phyloP scores from a whole-genome alignment of 2,888 invertebrate species.

The Acronicta psi region DNA sequence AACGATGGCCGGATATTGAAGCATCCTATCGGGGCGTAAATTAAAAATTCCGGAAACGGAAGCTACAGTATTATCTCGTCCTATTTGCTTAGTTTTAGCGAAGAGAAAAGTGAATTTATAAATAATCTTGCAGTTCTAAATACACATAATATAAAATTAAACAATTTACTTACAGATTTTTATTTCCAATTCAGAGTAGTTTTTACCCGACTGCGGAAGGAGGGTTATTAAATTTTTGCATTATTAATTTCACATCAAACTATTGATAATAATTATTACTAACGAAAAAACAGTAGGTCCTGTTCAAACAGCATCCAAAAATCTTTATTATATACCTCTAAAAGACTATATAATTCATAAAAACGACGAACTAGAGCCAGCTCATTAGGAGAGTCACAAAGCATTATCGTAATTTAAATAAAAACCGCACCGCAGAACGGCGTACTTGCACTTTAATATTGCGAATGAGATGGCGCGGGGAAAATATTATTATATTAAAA shows the following conservation, averaged over 20 bases:
- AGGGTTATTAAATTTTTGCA: too few relatives aligned
- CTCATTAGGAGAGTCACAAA: slow-evolving; percentile 48
- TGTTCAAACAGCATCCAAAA: slow-evolving; percentile 1
- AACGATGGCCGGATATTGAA: slow-evolving; percentile 72
- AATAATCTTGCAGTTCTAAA: slow-evolving; percentile 10
- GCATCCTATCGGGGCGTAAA: slow-evolving; percentile 67
- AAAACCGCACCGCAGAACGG: slow-evolving; percentile 45
- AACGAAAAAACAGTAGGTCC: too few relatives aligned
- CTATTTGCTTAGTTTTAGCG: slow-evolving; percentile 58
- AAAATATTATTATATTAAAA: slow-evolving; percentile 80
- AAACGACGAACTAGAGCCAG: slow-evolving; percentile 33
- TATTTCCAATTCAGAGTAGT: too few relatives aligned
- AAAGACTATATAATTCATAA: slow-evolving; percentile 38
- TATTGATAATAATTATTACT: too few relatives aligned
- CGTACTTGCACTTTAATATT: slow-evolving; percentile 59
- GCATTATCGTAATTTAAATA: slow-evolving; percentile 60
- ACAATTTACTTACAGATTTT: neutral
- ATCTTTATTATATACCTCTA: neutral
- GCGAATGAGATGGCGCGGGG: slow-evolving; percentile 54
- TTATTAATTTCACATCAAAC: too few relatives aligned
- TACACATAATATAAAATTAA: slow-evolving; percentile 10
- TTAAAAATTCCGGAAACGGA: slow-evolving; percentile 72
- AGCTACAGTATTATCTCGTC: slow-evolving; percentile 53
- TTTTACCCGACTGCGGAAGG: too few relatives aligned
- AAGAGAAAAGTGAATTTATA: slow-evolving; percentile 31